Conservation (phyloP, 2,888 invertebrate genomes). For the Polymixis flavicincta region DNA sequence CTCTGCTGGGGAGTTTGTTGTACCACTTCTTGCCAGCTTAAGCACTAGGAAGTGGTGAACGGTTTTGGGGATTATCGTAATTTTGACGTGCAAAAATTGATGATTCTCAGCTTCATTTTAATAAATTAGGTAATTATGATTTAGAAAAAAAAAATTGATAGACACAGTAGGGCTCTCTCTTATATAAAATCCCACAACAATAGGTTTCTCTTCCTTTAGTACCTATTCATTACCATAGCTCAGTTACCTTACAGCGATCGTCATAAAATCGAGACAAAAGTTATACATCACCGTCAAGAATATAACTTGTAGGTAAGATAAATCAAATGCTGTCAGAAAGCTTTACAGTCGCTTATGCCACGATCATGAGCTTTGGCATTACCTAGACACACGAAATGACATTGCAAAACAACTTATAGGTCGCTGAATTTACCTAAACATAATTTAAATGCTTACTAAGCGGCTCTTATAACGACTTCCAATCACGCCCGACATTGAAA, state of each 20-base stretch:
- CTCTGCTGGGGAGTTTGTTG: background rate
- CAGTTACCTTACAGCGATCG: background rate
- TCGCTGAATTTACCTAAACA: slow-evolving; percentile 4
- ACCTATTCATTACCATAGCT: background rate
- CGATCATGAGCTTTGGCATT: background rate
- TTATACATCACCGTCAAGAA: background rate
- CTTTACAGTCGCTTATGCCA: too few relatives aligned
- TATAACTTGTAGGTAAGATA: background rate
- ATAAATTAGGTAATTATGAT: background rate
- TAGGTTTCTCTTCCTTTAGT: background rate
- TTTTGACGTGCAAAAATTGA: background rate
- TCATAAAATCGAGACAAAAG: background rate
- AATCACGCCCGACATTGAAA: slow-evolving; percentile 46
- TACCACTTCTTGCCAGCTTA: background rate
- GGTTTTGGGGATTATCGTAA: background rate
- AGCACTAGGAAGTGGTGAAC: background rate
- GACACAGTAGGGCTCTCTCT: background rate
- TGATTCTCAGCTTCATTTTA: background rate
- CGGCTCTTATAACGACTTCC: slow-evolving; percentile 30
- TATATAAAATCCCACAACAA: background rate
- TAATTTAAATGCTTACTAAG: slow-evolving; percentile 15
- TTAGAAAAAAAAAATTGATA: background rate
- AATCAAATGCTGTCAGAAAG: background rate
- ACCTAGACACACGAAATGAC: background rate
- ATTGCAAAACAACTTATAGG: slow-evolving; percentile 1